Base-by-base conservation (phyloP, 2,113 vertebrate species). In the Micromys minutus region DNA sequence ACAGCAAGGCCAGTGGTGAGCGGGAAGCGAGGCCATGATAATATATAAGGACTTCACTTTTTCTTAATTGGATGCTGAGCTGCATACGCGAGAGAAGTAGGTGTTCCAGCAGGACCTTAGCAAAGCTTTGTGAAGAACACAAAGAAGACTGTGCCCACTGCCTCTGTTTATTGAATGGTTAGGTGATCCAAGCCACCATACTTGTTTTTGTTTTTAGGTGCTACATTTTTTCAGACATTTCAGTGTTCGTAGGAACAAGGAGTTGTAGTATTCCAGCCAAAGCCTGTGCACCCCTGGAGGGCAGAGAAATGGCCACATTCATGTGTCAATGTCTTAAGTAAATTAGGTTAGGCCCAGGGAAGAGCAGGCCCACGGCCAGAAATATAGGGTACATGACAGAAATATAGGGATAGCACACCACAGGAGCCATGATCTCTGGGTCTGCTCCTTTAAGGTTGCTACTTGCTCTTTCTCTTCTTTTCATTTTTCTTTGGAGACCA, bases 1-100 rank as follows among this genome's bases (percentile, higher is more conserved):
- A 87, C 98, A 97, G 97, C 86, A 97, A 98, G 98, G 97, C 95
- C 97, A 98, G 97, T 95, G 97, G 98, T 89, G 81, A 98, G 97
- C 96, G 97, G 88, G 95, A 98, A 98, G 97, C 95, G 65, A 1
- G 96, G 34, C 97, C 92, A 19, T 97, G 97, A 98, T 96, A 97
- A 98, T 98, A 97, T 97, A 98, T 97, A 98, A 95, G 96, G 95
- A 39, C 96, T 97, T 96, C 96, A 95, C 85, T 96, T 98, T 97
- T 96, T 97, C 98, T 98, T 98, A 98, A 97, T 87, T 89, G 92
- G 65, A 86, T 94, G 95, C 95, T 98, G 97, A 98, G 97, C 97
- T 93, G 77, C 96, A 95, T 96, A 92, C 96, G 93, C 96, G 85
- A 96, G 97, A 96, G 47, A 96, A 98, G 97, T 95, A 97, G 96